Evolutionary conservation across 2,888 invertebrate genomes (phyloP), one percentile per base, ranked within the genome.

Genomic region (Dastarcus helophoroides): DNA sequence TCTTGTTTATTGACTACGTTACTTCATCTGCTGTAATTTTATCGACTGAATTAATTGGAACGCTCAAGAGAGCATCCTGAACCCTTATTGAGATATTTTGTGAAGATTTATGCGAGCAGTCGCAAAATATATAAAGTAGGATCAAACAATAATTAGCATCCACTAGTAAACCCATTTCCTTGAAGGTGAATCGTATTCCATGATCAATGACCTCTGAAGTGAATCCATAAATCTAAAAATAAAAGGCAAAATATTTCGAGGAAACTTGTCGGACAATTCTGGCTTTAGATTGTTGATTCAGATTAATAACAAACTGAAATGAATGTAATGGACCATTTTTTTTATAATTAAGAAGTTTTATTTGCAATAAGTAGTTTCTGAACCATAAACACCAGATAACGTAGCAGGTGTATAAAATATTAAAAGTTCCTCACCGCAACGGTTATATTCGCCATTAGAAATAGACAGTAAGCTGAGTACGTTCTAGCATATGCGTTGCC

Each of bases 401-500:
- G n/a, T n/a, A n/a, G n/a, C n/a, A n/a, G n/a, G n/a, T n/a, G n/a
- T n/a, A 19, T 7, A 19, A 19, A 19, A 6, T 5, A 26, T 12
- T 26, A 13, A 12, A 26, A 3, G 7, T 21, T 31, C 47, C 51
- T 55, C 50, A 63, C 68, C 0, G 76, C 73, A 33, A 77, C 69
- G 0, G 76, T 76, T 41, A 77, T 76, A 48, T 77, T 77, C 2
- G 72, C 66, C 44, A 75, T 73, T 73, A 76, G 73, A 47, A 77
- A 76, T 16, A 77, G 56, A 32, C 71, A 71, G 51, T 76, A 76
- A 0, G 73, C 73, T 1, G 76, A 73, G 50, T 76, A 77, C 1
- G 77, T 77, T 27, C 76, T 61, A 0, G 76, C 71, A 42, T 77
- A 77, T 2, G 76, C 76, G 46, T 75, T 76, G 6, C 77, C 76